A percentile compares a stretch with the other conserved stretches of the same genome.
These are phyloP conservation scores for Halesus radiatus DNA, from an alignment of 1,140 invertebrate genomes.

Conservation along the genomic window DNA sequence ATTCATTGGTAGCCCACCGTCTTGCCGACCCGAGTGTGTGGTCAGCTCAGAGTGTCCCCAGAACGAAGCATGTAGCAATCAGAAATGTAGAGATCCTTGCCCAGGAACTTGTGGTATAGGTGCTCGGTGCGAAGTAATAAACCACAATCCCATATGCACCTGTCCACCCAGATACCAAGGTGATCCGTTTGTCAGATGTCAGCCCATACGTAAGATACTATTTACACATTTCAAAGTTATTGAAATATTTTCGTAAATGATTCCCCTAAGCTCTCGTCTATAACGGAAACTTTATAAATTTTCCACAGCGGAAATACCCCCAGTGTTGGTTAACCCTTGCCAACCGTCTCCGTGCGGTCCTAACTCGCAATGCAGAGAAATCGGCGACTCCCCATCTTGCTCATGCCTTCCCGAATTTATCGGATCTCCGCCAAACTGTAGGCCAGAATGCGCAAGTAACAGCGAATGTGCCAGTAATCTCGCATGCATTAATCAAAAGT, in stretches of 20 bases:
- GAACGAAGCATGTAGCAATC: conserved; percentile 74
- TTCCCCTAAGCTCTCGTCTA: not conserved
- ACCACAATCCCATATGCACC: conserved; percentile 75
- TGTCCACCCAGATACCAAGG: conserved; percentile 74
- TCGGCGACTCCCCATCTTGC: conserved; percentile 77
- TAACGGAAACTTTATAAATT: not conserved
- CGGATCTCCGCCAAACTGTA: conserved; percentile 82
- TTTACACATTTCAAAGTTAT: conserved; percentile 55
- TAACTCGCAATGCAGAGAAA: conserved; percentile 78
- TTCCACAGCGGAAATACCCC: conserved; percentile 71
- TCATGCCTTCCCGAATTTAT: conserved; percentile 79
- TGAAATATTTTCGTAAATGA: not conserved
- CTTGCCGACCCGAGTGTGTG: conserved; percentile 76
- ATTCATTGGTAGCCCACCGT: conserved; percentile 75
- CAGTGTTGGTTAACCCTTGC: conserved; percentile 74
- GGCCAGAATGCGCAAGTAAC: conserved; percentile 82
- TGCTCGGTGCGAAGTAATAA: conserved; percentile 74
- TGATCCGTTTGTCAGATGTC: conserved; percentile 75
- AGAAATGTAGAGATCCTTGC: conserved; percentile 76
- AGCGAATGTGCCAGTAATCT: conserved; percentile 79
- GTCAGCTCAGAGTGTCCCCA: conserved; percentile 75
- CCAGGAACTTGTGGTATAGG: conserved; percentile 76
- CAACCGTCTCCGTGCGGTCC: conserved; percentile 81
- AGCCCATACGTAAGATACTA: conserved; percentile 63
- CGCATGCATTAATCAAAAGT: conserved; percentile 81